Conservation (phyloP, 2,888 invertebrate species). For the Drosophila buzzatii region DNA sequence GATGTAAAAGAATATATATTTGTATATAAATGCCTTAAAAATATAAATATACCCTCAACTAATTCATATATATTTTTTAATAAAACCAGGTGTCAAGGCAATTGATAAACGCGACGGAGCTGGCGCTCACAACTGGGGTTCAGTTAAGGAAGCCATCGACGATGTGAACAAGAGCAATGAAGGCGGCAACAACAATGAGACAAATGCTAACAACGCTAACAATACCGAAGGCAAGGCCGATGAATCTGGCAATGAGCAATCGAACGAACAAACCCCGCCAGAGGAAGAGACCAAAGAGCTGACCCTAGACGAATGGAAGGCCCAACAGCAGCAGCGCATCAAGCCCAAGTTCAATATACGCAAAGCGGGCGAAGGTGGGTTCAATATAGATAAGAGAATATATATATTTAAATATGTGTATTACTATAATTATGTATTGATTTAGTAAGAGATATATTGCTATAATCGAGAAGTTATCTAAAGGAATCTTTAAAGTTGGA, state of each 20-base stretch:
- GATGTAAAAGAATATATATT: conserved; percentile 12
- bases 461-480: not conserved
- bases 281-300: conserved; percentile 94
- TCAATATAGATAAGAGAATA: not conserved
- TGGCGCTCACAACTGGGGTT: conserved; percentile 98
- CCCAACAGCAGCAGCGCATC: conserved; percentile 91
- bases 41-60: not conserved
- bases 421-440: not conserved
- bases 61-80: not conserved
- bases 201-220: conserved; percentile 66
- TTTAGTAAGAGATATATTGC: not conserved
- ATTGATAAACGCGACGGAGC: conserved; percentile 97
- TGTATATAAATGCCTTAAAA: not conserved
- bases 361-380: conserved; percentile 94
- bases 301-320: conserved; percentile 98
- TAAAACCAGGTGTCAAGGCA: conserved; percentile 89
- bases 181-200: conserved; percentile 46
- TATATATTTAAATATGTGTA: not conserved
- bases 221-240: conserved; percentile 82
- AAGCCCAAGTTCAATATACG: conserved; percentile 96
- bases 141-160: conserved; percentile 95
- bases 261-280: conserved; percentile 86
- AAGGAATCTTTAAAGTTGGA: not conserved
- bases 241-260: conserved; percentile 84
- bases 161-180: conserved; percentile 82